These are phyloP conservation scores for Thera obeliscata DNA, from an alignment of 2,888 invertebrate genomes.

Conservation along the genomic window DNA sequence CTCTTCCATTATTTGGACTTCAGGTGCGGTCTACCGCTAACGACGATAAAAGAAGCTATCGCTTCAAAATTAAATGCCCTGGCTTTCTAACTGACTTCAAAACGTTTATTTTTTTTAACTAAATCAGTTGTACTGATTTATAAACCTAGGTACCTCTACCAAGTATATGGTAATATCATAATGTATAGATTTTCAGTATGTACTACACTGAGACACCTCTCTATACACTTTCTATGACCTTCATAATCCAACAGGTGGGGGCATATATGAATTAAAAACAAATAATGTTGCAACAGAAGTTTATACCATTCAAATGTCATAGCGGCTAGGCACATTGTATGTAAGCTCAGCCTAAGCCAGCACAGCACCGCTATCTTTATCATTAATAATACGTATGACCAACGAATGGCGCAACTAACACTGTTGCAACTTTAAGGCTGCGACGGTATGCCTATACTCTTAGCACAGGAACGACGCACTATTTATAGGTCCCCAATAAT, in stretches of 20 bases:
- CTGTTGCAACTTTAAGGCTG: constrained; percentile 54
- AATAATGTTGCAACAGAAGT: not conserved
- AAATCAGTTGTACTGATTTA: too few relatives aligned
- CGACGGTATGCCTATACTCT: constrained; percentile 38
- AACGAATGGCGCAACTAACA: constrained; percentile 55
- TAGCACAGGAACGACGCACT: constrained; percentile 37
- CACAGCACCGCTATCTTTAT: constrained; percentile 50
- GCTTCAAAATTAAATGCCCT: too few relatives aligned
- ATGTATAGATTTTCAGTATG: too few relatives aligned
- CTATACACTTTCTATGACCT: too few relatives aligned
- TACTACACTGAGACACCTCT: too few relatives aligned
- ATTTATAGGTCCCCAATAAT: constrained; percentile 16
- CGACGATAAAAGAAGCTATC: too few relatives aligned
- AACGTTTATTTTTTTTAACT: too few relatives aligned
- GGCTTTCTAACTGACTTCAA: too few relatives aligned
- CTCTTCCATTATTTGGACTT: too few relatives aligned
- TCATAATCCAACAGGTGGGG: not conserved
- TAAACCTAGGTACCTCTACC: too few relatives aligned
- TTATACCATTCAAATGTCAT: constrained; percentile 2
- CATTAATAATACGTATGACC: constrained; percentile 51
- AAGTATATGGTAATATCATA: too few relatives aligned
- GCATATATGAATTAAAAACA: not conserved
- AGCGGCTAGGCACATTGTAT: not conserved
- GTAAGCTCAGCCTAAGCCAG: constrained; percentile 19
- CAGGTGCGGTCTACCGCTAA: too few relatives aligned